A percentile compares a stretch with the other conserved stretches of the same genome.
phyloP scores from a whole-genome alignment of 2,113 vertebrate genomes.

The Pterocles burchelli region DNA sequence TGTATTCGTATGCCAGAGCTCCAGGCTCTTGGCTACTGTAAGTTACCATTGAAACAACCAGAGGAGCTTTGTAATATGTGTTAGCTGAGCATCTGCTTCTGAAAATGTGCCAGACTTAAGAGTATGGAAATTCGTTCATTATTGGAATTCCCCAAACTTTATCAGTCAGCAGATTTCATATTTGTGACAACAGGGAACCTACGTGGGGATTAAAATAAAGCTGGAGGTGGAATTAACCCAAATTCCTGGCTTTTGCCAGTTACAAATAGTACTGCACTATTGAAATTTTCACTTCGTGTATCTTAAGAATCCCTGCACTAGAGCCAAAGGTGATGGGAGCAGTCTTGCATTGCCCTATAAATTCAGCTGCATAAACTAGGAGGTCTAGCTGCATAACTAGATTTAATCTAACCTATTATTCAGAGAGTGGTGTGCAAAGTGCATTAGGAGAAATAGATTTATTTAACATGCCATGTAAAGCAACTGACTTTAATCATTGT shows the following conservation, averaged over 20 bases:
- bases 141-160: background rate
- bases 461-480: background rate
- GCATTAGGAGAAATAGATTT: background rate
- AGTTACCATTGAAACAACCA: background rate
- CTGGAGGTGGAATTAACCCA: background rate
- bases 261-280: background rate
- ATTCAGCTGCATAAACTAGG: background rate
- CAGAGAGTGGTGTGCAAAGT: background rate
- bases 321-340: background rate
- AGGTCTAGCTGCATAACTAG: background rate
- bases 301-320: background rate
- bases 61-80: background rate
- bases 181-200: background rate
- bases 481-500: background rate
- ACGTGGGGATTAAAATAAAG: background rate
- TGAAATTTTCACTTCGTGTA: background rate
- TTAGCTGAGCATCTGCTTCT: background rate
- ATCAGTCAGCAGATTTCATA: background rate
- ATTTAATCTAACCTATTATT: background rate
- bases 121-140: background rate
- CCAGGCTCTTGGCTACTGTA: background rate
- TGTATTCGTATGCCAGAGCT: background rate
- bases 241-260: background rate
- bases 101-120: background rate
- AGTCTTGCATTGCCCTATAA: background rate